Conservation (phyloP, 2,888 invertebrate genomes). For the Crocallis elinguaria region DNA sequence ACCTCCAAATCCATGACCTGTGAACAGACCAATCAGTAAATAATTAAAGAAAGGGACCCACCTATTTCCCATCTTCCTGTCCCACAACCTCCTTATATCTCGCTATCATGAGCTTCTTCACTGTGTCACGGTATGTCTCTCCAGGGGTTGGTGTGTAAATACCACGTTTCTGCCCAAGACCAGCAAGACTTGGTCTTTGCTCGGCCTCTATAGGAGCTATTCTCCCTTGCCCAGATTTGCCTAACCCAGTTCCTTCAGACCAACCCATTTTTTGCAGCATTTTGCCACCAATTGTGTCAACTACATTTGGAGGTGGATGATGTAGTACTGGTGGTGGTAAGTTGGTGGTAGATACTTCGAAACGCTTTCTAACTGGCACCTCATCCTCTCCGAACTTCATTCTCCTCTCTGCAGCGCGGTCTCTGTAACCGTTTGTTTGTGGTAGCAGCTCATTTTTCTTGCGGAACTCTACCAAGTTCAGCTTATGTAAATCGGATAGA, state of each 20-base stretch:
- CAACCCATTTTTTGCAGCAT: conserved; percentile 99
- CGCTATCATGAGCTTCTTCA: conserved; percentile 95
- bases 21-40: conserved; percentile 43
- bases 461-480: conserved; percentile 88
- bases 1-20: conserved; percentile 63
- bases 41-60: conserved; percentile 57
- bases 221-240: conserved; percentile 96
- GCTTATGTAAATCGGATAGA: conserved; percentile 97
- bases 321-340: conserved; percentile 79
- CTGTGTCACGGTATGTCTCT: conserved; percentile 94
- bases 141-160: conserved; percentile 92
- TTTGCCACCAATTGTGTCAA: conserved; percentile 97
- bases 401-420: conserved; percentile 97
- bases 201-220: conserved; percentile 95
- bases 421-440: conserved; percentile 89
- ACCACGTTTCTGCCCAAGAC: conserved; percentile 93
- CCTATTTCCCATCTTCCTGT: conserved; percentile 80
- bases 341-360: conserved; percentile 59
- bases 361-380: conserved; percentile 81
- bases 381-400: conserved; percentile 96
- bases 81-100: conserved; percentile 93
- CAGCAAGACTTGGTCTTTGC: conserved; percentile 89
- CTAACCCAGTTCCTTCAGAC: conserved; percentile 98
- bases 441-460: conserved; percentile 69
- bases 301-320: conserved; percentile 87